phyloP scores from a whole-genome alignment of 1,140 invertebrate species.

The Drosophila pseudoananassae region DNA sequence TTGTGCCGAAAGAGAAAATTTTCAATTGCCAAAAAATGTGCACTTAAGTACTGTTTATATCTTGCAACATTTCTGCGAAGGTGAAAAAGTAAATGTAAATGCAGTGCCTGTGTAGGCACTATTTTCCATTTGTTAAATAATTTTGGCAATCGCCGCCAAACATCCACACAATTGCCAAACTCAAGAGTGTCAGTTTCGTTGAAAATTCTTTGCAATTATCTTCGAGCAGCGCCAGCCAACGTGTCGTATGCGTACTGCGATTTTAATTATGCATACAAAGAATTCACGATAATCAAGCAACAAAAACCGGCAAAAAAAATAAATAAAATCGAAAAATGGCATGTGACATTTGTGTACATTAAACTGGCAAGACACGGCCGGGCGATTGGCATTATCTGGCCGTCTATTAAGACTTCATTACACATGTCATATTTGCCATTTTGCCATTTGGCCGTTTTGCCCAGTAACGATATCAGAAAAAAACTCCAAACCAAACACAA shows the following conservation, averaged over 20 bases:
- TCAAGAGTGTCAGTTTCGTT: conserved; percentile 35
- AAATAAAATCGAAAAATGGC: conserved; percentile 25
- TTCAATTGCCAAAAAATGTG: conserved; percentile 68
- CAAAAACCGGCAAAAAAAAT: conserved; percentile 24
- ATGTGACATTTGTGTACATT: conserved; percentile 63
- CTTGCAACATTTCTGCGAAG: conserved; percentile 36
- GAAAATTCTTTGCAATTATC: conserved; percentile 61
- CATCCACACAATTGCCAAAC: background rate
- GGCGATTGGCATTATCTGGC: conserved; percentile 64
- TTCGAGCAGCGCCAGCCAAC: conserved; percentile 54
- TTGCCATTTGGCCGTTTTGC: conserved; percentile 27
- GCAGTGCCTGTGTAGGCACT: background rate
- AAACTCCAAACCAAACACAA: conserved; percentile 38
- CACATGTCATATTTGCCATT: conserved; percentile 78
- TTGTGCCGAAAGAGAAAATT: conserved; percentile 59
- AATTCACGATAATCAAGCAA: conserved; percentile 31
- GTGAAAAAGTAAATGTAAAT: conserved; percentile 21
- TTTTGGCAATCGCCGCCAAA: conserved; percentile 10
- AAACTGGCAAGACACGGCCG: conserved; percentile 45
- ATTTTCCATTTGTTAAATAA: background rate
- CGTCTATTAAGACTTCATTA: conserved; percentile 79
- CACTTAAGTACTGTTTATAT: conserved; percentile 48
- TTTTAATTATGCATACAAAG: conserved; percentile 75
- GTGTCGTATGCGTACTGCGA: conserved; percentile 74
- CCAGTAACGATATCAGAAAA: conserved; percentile 8